Evolutionary conservation across 1,140 invertebrate genomes (phyloP), one percentile per base, ranked within the genome.

Genomic region (Listronotus oregonensis): DNA sequence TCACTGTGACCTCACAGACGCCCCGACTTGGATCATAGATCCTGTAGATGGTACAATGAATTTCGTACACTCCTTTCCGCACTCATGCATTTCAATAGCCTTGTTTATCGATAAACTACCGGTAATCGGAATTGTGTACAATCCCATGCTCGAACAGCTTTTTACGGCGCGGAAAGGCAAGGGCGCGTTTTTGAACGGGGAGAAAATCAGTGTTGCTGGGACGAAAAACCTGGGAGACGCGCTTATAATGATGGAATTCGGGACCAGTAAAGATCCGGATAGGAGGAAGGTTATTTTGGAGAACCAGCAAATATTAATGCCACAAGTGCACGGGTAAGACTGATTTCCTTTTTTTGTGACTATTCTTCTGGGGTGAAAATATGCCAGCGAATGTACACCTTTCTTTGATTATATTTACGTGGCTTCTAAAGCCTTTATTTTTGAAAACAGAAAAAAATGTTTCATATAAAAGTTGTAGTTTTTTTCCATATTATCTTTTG

Each of bases 11-110:
- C 80, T 97, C 11, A 97, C 95, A 1, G 87, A 96, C 79, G 86
- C 85, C 11, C 96, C 96, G 8, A 99, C 97, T 8, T 99, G 97
- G 97, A 94, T 99, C 56, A 97, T 99, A n/a, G n/a, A n/a, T n/a
- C n/a, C n/a, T n/a, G n/a, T n/a, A n/a, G n/a, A n/a, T n/a, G n/a
- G n/a, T n/a, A 95, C 94, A 0, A 90, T 95, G 87, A 96, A 95
- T 78, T 95, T 95, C 77, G 90, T 96, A 8, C 94, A 96, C 77
- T 84, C 87, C 4, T 90, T 93, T 75, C 92, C 92, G 0, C 87
- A 92, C 71, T 89, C 87, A 5, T 93, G 90, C 71, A 90, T 94
- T 72, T 94, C 92, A 0, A 82, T 95, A 32, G 93, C 86, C 0
- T 78, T 94, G 2, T 82, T 89, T 54, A 85, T 95, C 7, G 86